These are phyloP conservation scores for Drosophila nannoptera DNA, from an alignment of 1,140 invertebrate species.

Conservation along the genomic window DNA sequence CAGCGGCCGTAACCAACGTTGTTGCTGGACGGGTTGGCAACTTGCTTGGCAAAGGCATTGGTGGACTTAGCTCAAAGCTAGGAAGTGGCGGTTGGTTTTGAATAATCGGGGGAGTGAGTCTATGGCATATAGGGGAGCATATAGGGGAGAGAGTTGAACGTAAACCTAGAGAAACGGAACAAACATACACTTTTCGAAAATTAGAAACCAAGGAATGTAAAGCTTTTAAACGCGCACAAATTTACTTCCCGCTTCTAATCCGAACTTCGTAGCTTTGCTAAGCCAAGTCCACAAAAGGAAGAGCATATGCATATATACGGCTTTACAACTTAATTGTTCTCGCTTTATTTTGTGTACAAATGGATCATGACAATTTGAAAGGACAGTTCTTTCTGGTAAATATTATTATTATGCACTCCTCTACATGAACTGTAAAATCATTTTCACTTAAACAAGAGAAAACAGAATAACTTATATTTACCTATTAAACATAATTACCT, in stretches of 20 bases:
- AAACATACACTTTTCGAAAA: too few relatives aligned
- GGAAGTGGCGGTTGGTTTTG: slow-evolving; percentile 86
- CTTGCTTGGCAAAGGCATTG: slow-evolving; percentile 88
- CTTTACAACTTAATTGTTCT: too few relatives aligned
- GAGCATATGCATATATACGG: too few relatives aligned
- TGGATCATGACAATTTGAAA: slow-evolving; percentile 5
- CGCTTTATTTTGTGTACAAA: slow-evolving; percentile 4
- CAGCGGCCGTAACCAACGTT: slow-evolving; percentile 83
- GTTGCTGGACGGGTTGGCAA: slow-evolving; percentile 88
- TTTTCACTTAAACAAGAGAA: neutral
- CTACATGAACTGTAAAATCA: slow-evolving; percentile 5
- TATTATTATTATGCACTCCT: neutral
- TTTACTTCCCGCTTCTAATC: slow-evolving; percentile 12
- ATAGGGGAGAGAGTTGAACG: too few relatives aligned
- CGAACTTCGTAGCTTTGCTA: slow-evolving; percentile 36
- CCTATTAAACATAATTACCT: slow-evolving; percentile 29
- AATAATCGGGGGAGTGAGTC: slow-evolving; percentile 1
- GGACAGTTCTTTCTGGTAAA: slow-evolving; percentile 5
- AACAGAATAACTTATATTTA: slow-evolving; percentile 5
- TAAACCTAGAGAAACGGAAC: too few relatives aligned
- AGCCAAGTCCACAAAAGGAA: slow-evolving; percentile 38
- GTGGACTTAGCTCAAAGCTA: slow-evolving; percentile 88
- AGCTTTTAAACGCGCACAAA: neutral
- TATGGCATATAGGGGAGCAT: too few relatives aligned
- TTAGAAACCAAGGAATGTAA: too few relatives aligned